Evolutionary conservation across 2,797 vertebrate genomes (phyloP).

Genomic region (Acrocephalus scirpaceus): DNA sequence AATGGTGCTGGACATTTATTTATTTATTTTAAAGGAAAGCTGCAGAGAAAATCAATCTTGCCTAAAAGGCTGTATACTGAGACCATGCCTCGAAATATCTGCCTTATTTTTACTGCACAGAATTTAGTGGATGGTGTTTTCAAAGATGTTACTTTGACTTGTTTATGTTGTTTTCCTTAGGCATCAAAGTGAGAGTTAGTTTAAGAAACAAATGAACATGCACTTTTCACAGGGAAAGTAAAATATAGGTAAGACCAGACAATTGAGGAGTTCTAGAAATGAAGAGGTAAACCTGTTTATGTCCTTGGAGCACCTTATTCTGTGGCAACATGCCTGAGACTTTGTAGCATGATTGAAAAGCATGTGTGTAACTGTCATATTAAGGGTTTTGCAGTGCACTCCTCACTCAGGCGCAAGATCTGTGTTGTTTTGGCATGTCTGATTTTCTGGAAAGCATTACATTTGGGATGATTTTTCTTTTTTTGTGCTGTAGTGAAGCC

Average conservation of each 20-base stretch:
- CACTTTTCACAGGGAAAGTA: neutral
- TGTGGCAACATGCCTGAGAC: neutral
- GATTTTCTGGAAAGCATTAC: conserved; percentile 9
- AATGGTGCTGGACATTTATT: neutral
- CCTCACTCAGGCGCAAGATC: neutral
- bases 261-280: neutral
- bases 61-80: neutral
- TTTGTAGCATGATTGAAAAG: neutral
- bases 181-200: neutral
- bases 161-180: neutral
- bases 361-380: neutral
- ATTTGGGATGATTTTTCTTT: neutral
- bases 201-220: neutral
- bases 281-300: neutral
- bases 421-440: neutral
- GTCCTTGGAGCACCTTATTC: neutral
- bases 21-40: neutral
- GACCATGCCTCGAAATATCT: neutral
- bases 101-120: neutral
- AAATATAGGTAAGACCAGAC: neutral
- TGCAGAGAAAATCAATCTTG: neutral
- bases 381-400: neutral
- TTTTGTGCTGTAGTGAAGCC: neutral
- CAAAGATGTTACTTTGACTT: neutral
- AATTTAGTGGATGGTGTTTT: neutral